Base-by-base conservation (phyloP, 1,140 invertebrate genomes). In the Drosophila kikkawai region DNA sequence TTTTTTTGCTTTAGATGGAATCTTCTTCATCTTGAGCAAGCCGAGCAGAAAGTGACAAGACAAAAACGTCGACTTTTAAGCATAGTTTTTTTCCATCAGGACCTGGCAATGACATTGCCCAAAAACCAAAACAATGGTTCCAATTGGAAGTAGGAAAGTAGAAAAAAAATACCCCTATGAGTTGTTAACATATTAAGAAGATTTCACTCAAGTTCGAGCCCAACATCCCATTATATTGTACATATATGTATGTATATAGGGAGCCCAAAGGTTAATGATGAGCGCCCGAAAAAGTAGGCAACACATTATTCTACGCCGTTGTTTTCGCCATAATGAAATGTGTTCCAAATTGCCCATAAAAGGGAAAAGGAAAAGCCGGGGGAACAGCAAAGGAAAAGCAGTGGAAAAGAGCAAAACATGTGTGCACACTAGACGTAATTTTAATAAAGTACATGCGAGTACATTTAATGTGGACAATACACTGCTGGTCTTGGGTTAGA, bases 161-260 rank as follows among this genome's bases (percentile, higher is more conserved):
- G 1, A 32, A 32, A 44, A 17, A 34, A 60, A 70, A 80, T 53
- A 45, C 76, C 71, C 83, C 63, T 57, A 87, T 77, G 83, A 86
- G 83, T 86, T 86, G 83, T 87, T 87, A 86, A 86, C 83, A 86
- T 87, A 86, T 87, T 86, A 87, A 74, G 83, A 64, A 80, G 80
- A 87, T 87, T 86, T 83, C 76, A 86, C 83, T 86, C 83, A 87
- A 87, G 67, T 75, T 76, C 66, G 48, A 19, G 45, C 36, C 59
- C 66, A 47, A 66, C 68, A 85, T 75, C 69, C 57, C 41, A 44
- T 69, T 65, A 34, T 17, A 67, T 32, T 15, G 4, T 39, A 22
- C 11, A 50, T 19, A 48, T 45, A n/a, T 39, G n/a, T n/a, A n/a
- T 15, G 2, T 32, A 26, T 26, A 32, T n/a, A 50, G 50, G 44